These are phyloP conservation scores for Meriones psammophilus DNA, from an alignment of 2,797 vertebrate species.

Conservation along the genomic window DNA sequence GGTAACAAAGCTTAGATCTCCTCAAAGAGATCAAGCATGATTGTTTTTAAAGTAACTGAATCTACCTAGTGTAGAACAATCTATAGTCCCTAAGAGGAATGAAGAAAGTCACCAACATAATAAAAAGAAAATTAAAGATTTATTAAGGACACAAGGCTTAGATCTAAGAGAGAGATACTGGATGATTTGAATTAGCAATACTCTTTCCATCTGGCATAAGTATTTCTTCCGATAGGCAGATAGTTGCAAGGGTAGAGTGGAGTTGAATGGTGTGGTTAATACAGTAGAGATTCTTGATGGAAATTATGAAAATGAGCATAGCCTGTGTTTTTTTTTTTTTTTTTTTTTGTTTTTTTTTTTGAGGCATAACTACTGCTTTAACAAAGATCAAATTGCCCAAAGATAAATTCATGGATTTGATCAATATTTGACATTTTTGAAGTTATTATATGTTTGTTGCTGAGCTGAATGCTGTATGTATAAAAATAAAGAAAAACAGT, in stretches of 20 bases:
- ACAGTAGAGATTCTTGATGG: not conserved
- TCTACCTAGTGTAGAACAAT: slow-evolving; percentile 72
- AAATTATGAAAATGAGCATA: not conserved
- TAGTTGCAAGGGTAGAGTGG: not conserved
- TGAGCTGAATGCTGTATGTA: not conserved
- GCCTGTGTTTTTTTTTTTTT: not conserved
- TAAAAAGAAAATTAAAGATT: slow-evolving; percentile 21
- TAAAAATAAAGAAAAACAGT: not conserved
- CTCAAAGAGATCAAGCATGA: slow-evolving; percentile 71
- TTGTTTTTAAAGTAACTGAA: slow-evolving; percentile 72
- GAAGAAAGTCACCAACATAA: slow-evolving; percentile 60
- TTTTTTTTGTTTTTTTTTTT: not conserved
- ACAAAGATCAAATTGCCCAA: not conserved
- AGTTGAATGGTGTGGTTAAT: not conserved
- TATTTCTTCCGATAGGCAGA: not conserved
- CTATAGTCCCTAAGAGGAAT: slow-evolving; percentile 49
- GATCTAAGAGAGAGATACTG: not conserved
- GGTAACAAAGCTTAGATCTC: slow-evolving; percentile 77
- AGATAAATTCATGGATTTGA: not conserved
- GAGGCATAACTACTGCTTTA: not conserved
- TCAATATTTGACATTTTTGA: not conserved
- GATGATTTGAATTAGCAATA: slow-evolving; percentile 3
- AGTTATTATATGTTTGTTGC: not conserved
- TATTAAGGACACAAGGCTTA: slow-evolving; percentile 13
- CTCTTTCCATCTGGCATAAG: not conserved